These are phyloP conservation scores for Rutilus rutilus DNA, from an alignment of 2,113 vertebrate species.

Conservation along the genomic window DNA sequence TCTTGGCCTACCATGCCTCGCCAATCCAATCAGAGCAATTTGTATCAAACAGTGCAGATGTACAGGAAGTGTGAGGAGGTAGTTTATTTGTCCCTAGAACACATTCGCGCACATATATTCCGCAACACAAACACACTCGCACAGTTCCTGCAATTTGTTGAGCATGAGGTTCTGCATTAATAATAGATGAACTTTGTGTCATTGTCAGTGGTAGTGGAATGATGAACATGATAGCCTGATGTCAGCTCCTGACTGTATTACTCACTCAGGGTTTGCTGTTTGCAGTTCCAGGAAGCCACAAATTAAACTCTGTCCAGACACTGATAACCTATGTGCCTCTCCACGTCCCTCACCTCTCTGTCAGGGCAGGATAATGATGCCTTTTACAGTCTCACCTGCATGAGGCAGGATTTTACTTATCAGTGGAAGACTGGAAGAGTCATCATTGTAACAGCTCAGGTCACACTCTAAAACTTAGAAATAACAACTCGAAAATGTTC, in stretches of 20 bases:
- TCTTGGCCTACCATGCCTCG: conserved; percentile 39
- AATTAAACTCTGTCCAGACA: conserved; percentile 58
- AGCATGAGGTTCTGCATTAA: conserved; percentile 52
- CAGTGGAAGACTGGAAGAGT: conserved; percentile 24
- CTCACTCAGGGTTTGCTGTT: conserved; percentile 53
- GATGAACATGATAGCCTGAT: conserved; percentile 62
- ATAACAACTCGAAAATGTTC: conserved; percentile 27
- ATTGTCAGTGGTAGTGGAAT: conserved; percentile 56
- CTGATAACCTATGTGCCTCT: conserved; percentile 47
- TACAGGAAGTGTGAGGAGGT: conserved; percentile 32
- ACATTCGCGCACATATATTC: conserved; percentile 12
- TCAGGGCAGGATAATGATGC: conserved; percentile 49
- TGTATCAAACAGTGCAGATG: conserved; percentile 50
- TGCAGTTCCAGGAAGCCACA: conserved; percentile 51
- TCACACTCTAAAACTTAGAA: conserved; percentile 25
- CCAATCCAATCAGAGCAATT: conserved; percentile 54
- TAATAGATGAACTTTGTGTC: conserved; percentile 60
- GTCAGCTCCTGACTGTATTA: conserved; percentile 54
- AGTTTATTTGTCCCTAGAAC: conserved; percentile 39
- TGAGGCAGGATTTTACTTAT: conserved; percentile 36
- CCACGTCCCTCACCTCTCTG: conserved; percentile 45
- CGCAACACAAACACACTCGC: conserved; percentile 26
- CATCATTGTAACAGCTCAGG: conserved; percentile 35
- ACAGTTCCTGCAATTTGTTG: conserved; percentile 55
- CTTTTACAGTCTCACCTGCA: conserved; percentile 35